Evolutionary conservation across 2,888 invertebrate genomes (phyloP).

Genomic region (Eupithecia vulgata): DNA sequence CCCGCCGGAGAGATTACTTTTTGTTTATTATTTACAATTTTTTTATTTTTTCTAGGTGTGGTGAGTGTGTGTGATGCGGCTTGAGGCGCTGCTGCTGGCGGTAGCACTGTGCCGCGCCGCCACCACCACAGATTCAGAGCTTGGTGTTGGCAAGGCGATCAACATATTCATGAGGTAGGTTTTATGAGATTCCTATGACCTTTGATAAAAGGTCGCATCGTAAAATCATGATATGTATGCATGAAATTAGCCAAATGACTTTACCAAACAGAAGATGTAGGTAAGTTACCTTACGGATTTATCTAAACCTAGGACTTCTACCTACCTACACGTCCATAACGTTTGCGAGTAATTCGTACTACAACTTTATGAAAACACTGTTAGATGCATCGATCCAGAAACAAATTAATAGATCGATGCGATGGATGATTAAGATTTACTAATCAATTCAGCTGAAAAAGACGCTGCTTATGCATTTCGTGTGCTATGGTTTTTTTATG

Average conservation of each 20-base stretch:
- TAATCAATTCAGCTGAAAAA: background rate
- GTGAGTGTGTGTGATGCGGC: slow-evolving; percentile 74
- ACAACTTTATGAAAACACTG: background rate
- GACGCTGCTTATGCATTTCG: background rate
- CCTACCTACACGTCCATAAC: background rate
- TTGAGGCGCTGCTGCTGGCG: slow-evolving; percentile 81
- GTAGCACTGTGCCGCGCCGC: slow-evolving; percentile 86
- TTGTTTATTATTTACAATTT: slow-evolving; percentile 21
- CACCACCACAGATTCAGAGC: slow-evolving; percentile 83
- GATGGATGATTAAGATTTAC: background rate
- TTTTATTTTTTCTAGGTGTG: slow-evolving; percentile 52
- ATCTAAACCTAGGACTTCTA: background rate
- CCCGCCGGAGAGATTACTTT: slow-evolving; percentile 74
- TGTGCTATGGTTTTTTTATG: background rate
- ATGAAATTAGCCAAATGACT: background rate
- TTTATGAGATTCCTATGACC: background rate
- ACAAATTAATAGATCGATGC: background rate
- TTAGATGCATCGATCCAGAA: background rate
- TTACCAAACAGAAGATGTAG: background rate
- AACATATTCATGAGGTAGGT: slow-evolving; percentile 88
- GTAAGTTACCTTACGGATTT: background rate
- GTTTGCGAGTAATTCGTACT: background rate
- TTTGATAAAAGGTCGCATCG: background rate
- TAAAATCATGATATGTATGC: background rate
- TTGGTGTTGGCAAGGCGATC: slow-evolving; percentile 92